Base-by-base conservation (phyloP, 2,888 invertebrate genomes). In the Lepidochrysops patricia region DNA sequence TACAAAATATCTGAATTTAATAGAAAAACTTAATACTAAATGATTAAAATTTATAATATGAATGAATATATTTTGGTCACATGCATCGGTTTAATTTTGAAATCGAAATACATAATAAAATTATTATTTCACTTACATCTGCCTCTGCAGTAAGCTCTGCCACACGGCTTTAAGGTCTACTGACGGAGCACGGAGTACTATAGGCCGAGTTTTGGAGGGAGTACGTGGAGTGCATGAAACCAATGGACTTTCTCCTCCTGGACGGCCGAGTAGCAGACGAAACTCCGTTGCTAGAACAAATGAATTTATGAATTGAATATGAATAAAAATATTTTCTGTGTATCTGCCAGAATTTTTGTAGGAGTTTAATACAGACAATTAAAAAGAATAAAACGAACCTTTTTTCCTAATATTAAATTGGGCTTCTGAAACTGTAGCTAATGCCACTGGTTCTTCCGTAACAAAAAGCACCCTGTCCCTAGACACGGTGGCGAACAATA, bases 151-250 rank as follows among this genome's bases (percentile, higher is more conserved):
- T 61, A 96, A 90, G 80, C 96, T 96, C 83, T 96, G 96, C 96
- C 96, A 97, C 6, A 96, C 96, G 35, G 96, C 96, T 77, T 97
- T 97, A 37, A 96, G 82, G 77, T 96, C 96, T 62, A 94, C 91
- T 1, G 94, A 95, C 0, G 96, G 96, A 1, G 96, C 96, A 57
- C 96, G 89, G 12, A 97, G 80, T 1, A 94, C 92, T 12, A 96
- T 84, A 19, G 94, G 93, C 68, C 94, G 90, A 68, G 93, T 91
- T 58, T 93, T 89, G 0, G 93, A 90, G 52, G 93, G 93, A 27
- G 92, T 92, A 0, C 94, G 92, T 0, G 94, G 94, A 0, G 94
- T 92, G 75, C 94, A 94, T 50, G 94, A 94, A 0, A 93, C 94
- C 0, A 94, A 91, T 0, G 94, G 94, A 69, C 94, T 94, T 68